A percentile compares a stretch with the other conserved stretches of the same genome.
Conservation (phyloP, 2,113 vertebrate genomes). For the Diphyllodes magnificus region DNA sequence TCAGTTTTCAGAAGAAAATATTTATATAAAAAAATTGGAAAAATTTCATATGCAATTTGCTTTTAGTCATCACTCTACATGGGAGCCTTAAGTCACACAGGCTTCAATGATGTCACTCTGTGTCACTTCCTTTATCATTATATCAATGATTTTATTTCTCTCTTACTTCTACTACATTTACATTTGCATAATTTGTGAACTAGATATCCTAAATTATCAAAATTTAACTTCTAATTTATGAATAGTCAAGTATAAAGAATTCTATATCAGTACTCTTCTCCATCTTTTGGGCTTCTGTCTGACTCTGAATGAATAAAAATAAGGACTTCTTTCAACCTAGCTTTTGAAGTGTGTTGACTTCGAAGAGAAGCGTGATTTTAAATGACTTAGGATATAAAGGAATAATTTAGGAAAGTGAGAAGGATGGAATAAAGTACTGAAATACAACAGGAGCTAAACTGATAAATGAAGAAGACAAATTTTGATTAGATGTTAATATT, state of each 20-base stretch:
- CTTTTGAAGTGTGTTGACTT: not conserved
- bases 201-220: not conserved
- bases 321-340: not conserved
- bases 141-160: not conserved
- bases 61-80: not conserved
- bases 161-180: not conserved
- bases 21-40: not conserved
- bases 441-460: not conserved
- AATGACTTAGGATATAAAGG: not conserved
- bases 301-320: not conserved
- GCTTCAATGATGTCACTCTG: accelerated
- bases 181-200: not conserved
- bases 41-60: not conserved
- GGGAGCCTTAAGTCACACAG: not conserved
- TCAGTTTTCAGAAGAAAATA: not conserved
- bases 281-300: not conserved
- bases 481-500: not conserved
- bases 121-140: not conserved
- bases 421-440: not conserved
- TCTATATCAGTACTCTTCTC: not conserved
- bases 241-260: not conserved
- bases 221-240: not conserved
- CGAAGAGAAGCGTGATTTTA: not conserved
- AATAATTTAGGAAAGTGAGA: not conserved
- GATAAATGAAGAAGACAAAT: not conserved